Base-by-base conservation (phyloP, 2,888 invertebrate genomes). In the Lepidocyrtinus sp. region DNA sequence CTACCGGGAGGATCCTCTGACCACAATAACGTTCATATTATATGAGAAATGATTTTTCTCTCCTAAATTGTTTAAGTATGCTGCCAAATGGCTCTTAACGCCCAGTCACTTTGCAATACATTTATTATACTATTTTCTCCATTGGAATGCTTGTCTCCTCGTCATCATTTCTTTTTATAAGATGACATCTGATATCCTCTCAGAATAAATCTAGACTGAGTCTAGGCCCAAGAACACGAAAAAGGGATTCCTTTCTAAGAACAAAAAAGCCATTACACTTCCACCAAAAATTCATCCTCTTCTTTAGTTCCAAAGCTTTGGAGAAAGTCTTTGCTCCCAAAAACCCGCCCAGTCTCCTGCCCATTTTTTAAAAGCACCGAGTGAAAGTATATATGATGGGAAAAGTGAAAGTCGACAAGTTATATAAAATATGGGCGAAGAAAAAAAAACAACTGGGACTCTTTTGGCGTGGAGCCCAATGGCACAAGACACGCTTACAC, bases 381-480 rank as follows among this genome's bases (percentile, higher is more conserved):
- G n/a, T 15, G n/a, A n/a, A 17, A 55, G 55, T 55, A n/a, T 55
- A 15, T 55, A 36, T 36, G 36, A 36, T 36, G 36, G 36, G 36
- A 36, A 36, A 36, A 36, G 36, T 36, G 36, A 36, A 36, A 36
- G 5, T 12, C 36, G 36, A 36, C 36, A 36, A 36, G 36, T 36
- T 7, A 36, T 36, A 36, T 36, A 36, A 36, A 36, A 36, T 36
- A 36, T 27, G 17, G 17, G 19, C 9, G 63, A 63, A 12, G 5
- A 12, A 59, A 17, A 63, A 63, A 24, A 19, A n/a, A n/a, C n/a
- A 36, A 36, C 5, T 36, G 36, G 65, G 27, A 12, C 7, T 26
- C 27, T 65, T 27, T 17, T 65, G 65, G 65, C 65, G 24, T n/a
- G 2, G 5, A n/a, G 65, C 65, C 65, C 65, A 65, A 65, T 65